Evolutionary conservation across 1,140 invertebrate species (phyloP), one percentile per base, ranked within the genome.

Genomic region (Achatina immaculata): DNA sequence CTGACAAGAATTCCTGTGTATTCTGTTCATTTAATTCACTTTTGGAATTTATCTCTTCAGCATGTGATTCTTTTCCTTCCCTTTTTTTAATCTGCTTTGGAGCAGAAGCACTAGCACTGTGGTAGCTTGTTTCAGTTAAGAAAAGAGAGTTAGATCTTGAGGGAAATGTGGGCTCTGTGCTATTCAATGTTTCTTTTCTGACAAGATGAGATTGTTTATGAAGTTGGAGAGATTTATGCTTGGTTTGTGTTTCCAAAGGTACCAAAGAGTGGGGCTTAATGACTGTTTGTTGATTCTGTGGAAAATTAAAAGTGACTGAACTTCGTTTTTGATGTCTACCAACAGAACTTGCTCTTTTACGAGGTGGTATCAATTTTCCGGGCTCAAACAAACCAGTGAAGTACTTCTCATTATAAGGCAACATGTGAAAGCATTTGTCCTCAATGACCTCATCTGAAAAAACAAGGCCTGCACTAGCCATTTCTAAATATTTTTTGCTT

Each of bases 361-460:
- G 86, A 19, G 78, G 79, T 36, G 78, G 38, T 7, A 88, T 78
- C 74, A 88, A 72, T 76, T 83, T 83, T 74, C 85, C 83, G 36
- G 84, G 38, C 55, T 86, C 79, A 71, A 90, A 80, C 31, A 86
- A 87, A 81, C 89, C 88, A 76, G 80, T 82, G 71, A 90, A 85
- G 72, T 90, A 90, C 75, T 90, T 90, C 36, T 83, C 81, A 84
- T 87, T 86, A 84, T 90, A 91, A 36, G 89, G 89, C 58, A 90
- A 69, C 81, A 87, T 86, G 81, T 89, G 86, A 79, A 89, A 89
- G 71, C 88, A 89, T 69, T 88, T 77, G n/a, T 90, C 89, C 71
- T 84, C 83, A 19, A 91, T 88, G 55, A 91, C 90, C 81, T 89
- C 88, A 82, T 91, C 88, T 31, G 81, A 84, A 85, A 91, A 91